A percentile compares a stretch with the other conserved stretches of the same genome.
Evolutionary conservation across 2,113 vertebrate species (phyloP).

Genomic region (chimpanzee (Pan troglodytes)): NHGRI_mPanTro3-v2.1_pri NC_086015.1:135873501-135874000

Average conservation of each 20-base stretch:
- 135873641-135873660: neutral
- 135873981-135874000: neutral
- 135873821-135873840: slow-evolving; percentile 57
- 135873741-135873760: neutral
- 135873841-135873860: slow-evolving; percentile 34
- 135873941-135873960: neutral
- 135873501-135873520: neutral
- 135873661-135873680: neutral
- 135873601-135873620: neutral
- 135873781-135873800: neutral
- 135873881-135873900: slow-evolving; percentile 24
- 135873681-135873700: neutral
- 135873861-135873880: slow-evolving; percentile 14
- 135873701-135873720: neutral
- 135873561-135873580: neutral
- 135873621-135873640: neutral
- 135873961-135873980: slow-evolving; percentile 29
- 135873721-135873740: neutral
- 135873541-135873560: neutral
- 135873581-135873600: neutral
- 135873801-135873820: slow-evolving; percentile 15
- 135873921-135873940: slow-evolving; percentile 1
- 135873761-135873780: neutral
- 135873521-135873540: neutral
- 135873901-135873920: neutral